These are phyloP conservation scores for Cetonia aurata DNA, from an alignment of 2,888 invertebrate genomes.

Conservation along the genomic window DNA sequence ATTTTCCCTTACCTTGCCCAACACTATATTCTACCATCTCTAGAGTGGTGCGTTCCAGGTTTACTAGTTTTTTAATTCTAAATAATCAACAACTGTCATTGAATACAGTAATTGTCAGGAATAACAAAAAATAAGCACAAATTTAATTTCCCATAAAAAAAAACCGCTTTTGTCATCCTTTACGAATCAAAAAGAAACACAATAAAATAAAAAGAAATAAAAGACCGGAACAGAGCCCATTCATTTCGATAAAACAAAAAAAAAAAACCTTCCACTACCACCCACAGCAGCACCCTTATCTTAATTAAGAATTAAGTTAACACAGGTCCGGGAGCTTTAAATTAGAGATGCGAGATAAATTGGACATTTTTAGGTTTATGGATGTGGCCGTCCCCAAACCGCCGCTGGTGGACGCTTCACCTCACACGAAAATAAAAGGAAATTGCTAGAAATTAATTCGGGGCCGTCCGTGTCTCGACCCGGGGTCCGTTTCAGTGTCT, in stretches of 20 bases:
- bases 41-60: too few species aligned
- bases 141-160: too few species aligned
- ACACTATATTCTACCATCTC: too few species aligned
- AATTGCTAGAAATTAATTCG: slow-evolving; percentile 43
- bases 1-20: too few species aligned
- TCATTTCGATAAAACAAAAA: slow-evolving; percentile 40
- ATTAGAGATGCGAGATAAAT: slow-evolving; percentile 51
- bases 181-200: not conserved
- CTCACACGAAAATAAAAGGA: slow-evolving; percentile 36
- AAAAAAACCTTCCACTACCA: not conserved
- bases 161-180: too few species aligned
- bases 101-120: too few species aligned
- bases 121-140: too few species aligned
- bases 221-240: slow-evolving; percentile 25
- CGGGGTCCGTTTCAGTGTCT: too few species aligned
- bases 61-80: too few species aligned
- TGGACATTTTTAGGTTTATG: slow-evolving; percentile 56
- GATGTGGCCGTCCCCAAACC: slow-evolving; percentile 1
- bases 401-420: not conserved
- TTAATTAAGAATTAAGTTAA: slow-evolving; percentile 58
- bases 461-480: too few species aligned
- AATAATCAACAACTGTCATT: too few species aligned
- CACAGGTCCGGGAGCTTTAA: slow-evolving; percentile 50
- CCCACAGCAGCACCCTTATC: slow-evolving; percentile 51
- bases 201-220: slow-evolving; percentile 12